Evolutionary conservation across 2,797 vertebrate species (phyloP).

Genomic region (Zenarchopterus dispar): DNA sequence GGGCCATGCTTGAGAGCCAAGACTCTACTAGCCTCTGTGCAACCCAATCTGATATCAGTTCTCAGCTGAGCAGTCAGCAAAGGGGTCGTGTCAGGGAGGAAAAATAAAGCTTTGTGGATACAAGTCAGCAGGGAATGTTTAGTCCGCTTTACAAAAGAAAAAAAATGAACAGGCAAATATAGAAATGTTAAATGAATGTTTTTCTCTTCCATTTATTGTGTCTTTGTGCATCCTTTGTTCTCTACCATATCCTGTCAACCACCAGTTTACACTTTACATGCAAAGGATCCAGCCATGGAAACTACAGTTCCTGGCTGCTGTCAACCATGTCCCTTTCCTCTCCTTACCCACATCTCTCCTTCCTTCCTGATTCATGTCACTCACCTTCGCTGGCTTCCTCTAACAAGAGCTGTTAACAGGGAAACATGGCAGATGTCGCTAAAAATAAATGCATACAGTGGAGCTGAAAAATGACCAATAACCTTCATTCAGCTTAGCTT

Average conservation of each 20-base stretch:
- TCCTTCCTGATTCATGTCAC: conserved; percentile 60
- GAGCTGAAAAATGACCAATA: not conserved
- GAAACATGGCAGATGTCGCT: not conserved
- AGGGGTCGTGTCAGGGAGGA: conserved; percentile 46
- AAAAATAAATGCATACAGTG: not conserved
- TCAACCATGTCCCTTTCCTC: conserved; percentile 53
- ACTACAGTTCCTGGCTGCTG: conserved; percentile 36
- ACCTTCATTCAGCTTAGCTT: not conserved
- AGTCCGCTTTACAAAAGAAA: conserved; percentile 1
- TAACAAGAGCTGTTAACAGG: conserved; percentile 28
- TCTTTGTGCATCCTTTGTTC: conserved; percentile 41
- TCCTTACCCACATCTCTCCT: conserved; percentile 30
- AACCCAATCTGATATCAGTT: conserved; percentile 61
- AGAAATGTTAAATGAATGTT: conserved; percentile 33
- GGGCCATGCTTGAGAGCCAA: conserved; percentile 52
- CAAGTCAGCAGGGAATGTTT: conserved; percentile 41
- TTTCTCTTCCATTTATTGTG: conserved; percentile 45
- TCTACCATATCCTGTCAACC: conserved; percentile 54
- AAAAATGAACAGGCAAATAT: conserved; percentile 36
- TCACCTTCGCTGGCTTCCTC: conserved; percentile 32
- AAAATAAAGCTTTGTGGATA: conserved; percentile 43
- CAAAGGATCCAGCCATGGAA: conserved; percentile 56
- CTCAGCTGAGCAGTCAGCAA: conserved; percentile 38
- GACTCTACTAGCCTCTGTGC: conserved; percentile 39
- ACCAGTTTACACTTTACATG: conserved; percentile 47